These are phyloP conservation scores for Apodemus speciosus DNA, from an alignment of 2,113 vertebrate genomes.

Conservation along the genomic window DNA sequence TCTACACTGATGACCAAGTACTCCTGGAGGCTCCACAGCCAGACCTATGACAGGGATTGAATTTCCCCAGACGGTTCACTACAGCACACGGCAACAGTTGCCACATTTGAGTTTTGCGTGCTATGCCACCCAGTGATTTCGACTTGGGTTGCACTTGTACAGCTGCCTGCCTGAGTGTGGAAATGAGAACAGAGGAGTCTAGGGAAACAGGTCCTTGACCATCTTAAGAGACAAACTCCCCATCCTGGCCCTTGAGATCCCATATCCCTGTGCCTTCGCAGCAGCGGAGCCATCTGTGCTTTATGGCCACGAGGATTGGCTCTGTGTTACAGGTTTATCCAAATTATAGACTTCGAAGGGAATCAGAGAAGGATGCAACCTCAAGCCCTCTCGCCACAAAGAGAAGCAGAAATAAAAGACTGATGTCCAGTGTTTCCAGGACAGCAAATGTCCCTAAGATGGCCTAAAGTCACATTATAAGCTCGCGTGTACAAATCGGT, in stretches of 20 bases:
- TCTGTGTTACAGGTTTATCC: neutral
- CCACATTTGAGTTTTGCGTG: slow-evolving; percentile 74
- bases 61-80: slow-evolving; percentile 72
- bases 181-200: slow-evolving; percentile 34
- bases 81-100: slow-evolving; percentile 71
- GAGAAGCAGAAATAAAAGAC: neutral
- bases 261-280: neutral
- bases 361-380: neutral
- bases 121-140: slow-evolving; percentile 73
- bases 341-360: neutral
- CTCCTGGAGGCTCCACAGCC: neutral
- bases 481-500: neutral
- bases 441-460: neutral
- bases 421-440: neutral
- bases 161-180: slow-evolving; percentile 67
- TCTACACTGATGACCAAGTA: slow-evolving; percentile 24
- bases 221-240: slow-evolving; percentile 38
- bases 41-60: slow-evolving; percentile 57
- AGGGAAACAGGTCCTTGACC: slow-evolving; percentile 27
- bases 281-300: slow-evolving; percentile 4
- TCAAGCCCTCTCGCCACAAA: neutral
- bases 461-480: neutral
- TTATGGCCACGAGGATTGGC: neutral
- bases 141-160: slow-evolving; percentile 71
- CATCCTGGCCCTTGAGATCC: neutral